Evolutionary conservation across 2,797 vertebrate genomes (phyloP).

Genomic region (Halcyon badia): DNA sequence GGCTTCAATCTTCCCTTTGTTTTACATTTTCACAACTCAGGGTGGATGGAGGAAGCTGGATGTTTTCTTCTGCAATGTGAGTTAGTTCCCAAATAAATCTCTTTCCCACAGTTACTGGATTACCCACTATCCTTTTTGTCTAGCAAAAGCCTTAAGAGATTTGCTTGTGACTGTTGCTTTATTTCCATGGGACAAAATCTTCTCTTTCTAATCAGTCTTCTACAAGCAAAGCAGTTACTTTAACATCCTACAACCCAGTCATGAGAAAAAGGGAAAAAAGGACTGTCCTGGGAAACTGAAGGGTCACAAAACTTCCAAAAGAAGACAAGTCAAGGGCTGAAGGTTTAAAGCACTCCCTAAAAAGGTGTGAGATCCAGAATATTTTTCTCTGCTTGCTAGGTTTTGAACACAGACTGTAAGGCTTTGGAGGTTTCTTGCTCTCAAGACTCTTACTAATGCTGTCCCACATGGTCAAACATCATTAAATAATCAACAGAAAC

Average conservation of each 20-base stretch:
- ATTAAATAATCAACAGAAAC: background rate
- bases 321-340: background rate
- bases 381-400: background rate
- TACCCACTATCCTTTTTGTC: background rate
- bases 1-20: background rate
- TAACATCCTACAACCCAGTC: background rate
- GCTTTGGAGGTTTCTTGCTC: background rate
- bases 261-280: background rate
- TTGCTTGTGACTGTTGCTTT: background rate
- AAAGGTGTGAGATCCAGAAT: background rate
- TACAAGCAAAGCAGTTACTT: constrained; percentile 4
- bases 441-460: background rate
- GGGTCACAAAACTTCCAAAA: background rate
- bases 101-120: constrained; percentile 15
- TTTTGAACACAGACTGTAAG: background rate
- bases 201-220: background rate
- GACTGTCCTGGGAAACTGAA: background rate
- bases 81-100: background rate
- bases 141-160: constrained; percentile 24
- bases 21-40: background rate
- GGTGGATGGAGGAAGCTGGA: background rate
- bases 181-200: background rate
- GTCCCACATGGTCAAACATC: background rate
- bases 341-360: background rate
- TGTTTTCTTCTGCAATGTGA: background rate